Percentiles rank a stretch among this genome's conserved stretches.
These are phyloP conservation scores for Gymnothorax reevesii DNA, from an alignment of 2,797 vertebrate genomes.

Conservation along the genomic window DNA sequence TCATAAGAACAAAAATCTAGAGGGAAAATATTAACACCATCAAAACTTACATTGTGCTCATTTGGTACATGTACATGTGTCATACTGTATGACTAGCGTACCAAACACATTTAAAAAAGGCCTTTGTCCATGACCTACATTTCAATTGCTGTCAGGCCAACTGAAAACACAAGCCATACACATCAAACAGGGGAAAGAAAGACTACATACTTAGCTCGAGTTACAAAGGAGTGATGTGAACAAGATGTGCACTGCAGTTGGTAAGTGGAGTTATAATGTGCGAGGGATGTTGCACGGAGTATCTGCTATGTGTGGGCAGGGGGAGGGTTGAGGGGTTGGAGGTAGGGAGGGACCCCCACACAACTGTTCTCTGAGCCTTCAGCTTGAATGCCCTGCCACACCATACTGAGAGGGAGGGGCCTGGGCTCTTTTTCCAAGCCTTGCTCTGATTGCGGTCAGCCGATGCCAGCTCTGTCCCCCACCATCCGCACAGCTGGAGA, in stretches of 20 bases:
- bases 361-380: constrained; percentile 38
- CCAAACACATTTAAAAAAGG: neutral
- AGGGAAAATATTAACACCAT: neutral
- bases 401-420: constrained; percentile 42
- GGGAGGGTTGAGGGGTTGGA: neutral
- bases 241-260: neutral
- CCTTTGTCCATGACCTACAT: neutral
- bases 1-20: neutral
- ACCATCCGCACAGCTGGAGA: constrained; percentile 67
- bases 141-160: neutral
- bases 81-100: neutral
- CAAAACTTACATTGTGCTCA: neutral
- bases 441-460: constrained; percentile 54
- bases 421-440: constrained; percentile 37
- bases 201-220: neutral
- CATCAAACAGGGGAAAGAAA: neutral
- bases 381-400: constrained; percentile 52
- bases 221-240: neutral
- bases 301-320: constrained; percentile 29
- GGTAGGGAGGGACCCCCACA: neutral
- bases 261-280: constrained; percentile 47
- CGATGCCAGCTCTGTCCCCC: constrained; percentile 55
- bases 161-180: neutral
- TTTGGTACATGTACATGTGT: neutral
- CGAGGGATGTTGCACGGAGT: constrained; percentile 41